Evolutionary conservation across 2,888 invertebrate genomes (phyloP).

Genomic region (Macaria liturata): DNA sequence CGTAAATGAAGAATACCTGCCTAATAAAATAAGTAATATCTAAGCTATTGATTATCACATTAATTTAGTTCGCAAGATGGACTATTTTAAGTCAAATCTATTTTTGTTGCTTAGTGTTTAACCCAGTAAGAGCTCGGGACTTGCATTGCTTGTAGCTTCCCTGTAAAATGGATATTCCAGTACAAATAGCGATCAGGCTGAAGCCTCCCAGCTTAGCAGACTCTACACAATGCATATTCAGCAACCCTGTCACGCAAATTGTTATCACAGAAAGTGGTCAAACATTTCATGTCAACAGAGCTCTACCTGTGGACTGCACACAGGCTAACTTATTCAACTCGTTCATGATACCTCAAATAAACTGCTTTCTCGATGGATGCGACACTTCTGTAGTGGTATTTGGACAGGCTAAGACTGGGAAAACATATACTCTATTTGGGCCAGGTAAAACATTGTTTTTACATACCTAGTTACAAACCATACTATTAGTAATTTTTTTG

Average conservation of each 20-base stretch:
- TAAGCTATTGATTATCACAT: too few species aligned
- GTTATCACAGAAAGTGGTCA: constrained; percentile 85
- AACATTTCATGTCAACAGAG: constrained; percentile 79
- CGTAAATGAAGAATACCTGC: too few species aligned
- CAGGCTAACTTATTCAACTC: constrained; percentile 86
- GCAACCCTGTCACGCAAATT: constrained; percentile 82
- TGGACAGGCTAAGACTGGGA: constrained; percentile 87
- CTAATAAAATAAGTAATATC: too few species aligned
- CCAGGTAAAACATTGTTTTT: constrained; percentile 73
- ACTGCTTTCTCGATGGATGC: constrained; percentile 87
- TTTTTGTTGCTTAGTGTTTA: too few species aligned
- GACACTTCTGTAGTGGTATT: constrained; percentile 89
- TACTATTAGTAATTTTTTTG: not conserved
- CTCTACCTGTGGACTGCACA: constrained; percentile 83
- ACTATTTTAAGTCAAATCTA: too few species aligned
- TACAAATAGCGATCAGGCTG: constrained; percentile 88
- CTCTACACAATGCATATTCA: constrained; percentile 83
- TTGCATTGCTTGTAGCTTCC: too few species aligned
- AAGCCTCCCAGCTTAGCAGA: constrained; percentile 83
- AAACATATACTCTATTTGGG: constrained; percentile 89
- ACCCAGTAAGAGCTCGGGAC: too few species aligned
- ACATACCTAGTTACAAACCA: not conserved
- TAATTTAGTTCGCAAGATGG: too few species aligned
- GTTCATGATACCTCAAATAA: constrained; percentile 86
- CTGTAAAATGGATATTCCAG: constrained; percentile 85